Percentiles rank a stretch among this genome's conserved stretches.
Conservation (phyloP, 2,797 vertebrate species). For the Glossophaga mutica region DNA sequence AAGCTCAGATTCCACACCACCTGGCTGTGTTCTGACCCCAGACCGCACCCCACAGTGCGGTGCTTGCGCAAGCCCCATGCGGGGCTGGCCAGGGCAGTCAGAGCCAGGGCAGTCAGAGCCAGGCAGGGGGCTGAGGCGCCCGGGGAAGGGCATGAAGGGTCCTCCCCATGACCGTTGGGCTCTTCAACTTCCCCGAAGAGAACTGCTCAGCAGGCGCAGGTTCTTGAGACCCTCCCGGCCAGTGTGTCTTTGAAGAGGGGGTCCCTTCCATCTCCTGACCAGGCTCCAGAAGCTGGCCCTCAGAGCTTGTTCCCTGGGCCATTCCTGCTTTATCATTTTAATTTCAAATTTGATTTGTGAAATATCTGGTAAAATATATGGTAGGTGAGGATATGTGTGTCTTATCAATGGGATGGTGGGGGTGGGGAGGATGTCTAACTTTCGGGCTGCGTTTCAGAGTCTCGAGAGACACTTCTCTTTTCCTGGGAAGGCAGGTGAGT, state of each 20-base stretch:
- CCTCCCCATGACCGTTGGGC: rapidly evolving
- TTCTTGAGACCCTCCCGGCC: not conserved
- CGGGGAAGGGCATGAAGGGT: rapidly evolving
- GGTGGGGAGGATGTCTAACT: not conserved
- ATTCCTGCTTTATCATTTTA: not conserved
- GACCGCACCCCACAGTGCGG: rapidly evolving
- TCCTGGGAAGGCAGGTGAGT: not conserved
- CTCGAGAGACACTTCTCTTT: not conserved
- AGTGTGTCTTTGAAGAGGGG: not conserved
- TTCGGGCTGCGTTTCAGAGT: not conserved
- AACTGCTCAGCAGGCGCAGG: not conserved
- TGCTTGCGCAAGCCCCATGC: not conserved
- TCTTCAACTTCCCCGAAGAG: not conserved
- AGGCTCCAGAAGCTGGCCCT: not conserved
- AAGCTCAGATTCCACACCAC: not conserved
- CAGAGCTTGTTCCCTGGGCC: not conserved
- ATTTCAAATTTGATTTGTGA: conserved; percentile 12
- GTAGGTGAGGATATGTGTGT: not conserved
- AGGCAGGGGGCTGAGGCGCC: not conserved
- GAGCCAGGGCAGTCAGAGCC: rapidly evolving
- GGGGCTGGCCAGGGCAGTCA: not conserved
- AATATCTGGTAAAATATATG: not conserved
- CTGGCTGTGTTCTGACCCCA: not conserved
- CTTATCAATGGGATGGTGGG: not conserved
- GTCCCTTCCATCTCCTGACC: not conserved